Base-by-base conservation (phyloP, 2,113 vertebrate genomes). In the Planiliza haematocheilus region DNA sequence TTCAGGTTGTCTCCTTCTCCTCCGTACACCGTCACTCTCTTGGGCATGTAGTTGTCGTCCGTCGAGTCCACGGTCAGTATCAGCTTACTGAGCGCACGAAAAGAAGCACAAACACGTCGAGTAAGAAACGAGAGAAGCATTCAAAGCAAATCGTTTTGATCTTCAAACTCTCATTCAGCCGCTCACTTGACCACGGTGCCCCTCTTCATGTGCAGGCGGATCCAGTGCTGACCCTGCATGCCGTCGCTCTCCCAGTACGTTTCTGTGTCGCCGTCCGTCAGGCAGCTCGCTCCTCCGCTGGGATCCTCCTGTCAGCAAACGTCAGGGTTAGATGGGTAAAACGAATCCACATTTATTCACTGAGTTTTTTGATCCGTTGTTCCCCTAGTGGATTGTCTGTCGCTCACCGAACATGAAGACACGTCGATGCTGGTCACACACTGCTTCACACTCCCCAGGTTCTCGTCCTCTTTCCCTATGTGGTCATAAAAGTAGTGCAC, bases 241-340 rank as follows among this genome's bases (percentile, higher is more conserved):
- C 98, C 97, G 6, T 98, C 97, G 0, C 98, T 99, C 90, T 99
- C 97, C 98, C 98, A 99, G 91, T 94, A 99, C 0, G 98, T 99
- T 84, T 98, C 96, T 0, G 93, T 94, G 0, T 97, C 95, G 52
- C 96, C 97, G 45, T 99, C 98, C 0, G 98, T 99, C 89, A 99
- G 90, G 77, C 96, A 97, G 24, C 94, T 95, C 41, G 94, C 94
- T 0, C 93, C 92, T 9, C 91, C 88, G 11, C 94, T 98, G 84
- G 96, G 97, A 83, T 99, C 97, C 83, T 97, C 96, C 97, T 98
- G 58, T 37, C 20, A 62, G 59, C 13, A 85, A 53, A 83, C 14
- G 76, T 8, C 20, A 65, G 10, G 14, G 10, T 12, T 16, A 24
- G 0, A 49, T 17, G 13, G 6, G 14, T 50, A 1, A 41, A 60